These are phyloP conservation scores for Leptocoma aspasia DNA, from an alignment of 2,113 vertebrate species.

Conservation along the genomic window DNA sequence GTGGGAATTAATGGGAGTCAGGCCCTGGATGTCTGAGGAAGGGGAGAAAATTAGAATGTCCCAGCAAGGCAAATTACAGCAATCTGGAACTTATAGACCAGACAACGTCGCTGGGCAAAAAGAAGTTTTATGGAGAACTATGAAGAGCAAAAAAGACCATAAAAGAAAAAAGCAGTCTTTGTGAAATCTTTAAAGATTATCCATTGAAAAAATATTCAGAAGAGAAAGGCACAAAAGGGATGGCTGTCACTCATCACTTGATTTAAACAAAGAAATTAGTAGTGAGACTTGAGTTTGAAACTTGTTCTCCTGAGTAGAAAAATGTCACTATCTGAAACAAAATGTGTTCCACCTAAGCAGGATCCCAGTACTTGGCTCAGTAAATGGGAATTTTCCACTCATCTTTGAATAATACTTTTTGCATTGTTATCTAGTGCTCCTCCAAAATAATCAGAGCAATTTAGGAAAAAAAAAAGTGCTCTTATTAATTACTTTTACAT, in stretches of 20 bases:
- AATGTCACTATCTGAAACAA: background rate
- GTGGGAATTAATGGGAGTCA: background rate
- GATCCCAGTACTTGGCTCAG: background rate
- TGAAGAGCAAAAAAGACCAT: background rate
- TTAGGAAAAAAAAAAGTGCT: background rate
- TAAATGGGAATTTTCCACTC: background rate
- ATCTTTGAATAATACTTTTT: background rate
- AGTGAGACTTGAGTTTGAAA: background rate
- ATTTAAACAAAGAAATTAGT: background rate
- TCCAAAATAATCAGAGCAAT: background rate
- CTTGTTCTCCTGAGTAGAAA: background rate
- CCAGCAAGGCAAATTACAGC: background rate
- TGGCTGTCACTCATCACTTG: background rate
- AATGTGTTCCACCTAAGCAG: background rate
- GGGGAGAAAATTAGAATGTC: background rate
- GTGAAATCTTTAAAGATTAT: background rate
- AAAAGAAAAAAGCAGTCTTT: background rate
- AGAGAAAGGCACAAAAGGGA: background rate
- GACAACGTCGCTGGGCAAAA: background rate
- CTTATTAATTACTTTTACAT: background rate
- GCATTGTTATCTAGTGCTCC: background rate
- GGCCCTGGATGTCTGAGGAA: background rate
- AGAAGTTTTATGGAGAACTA: rapidly evolving
- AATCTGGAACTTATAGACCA: background rate
- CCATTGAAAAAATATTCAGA: background rate